Percentiles rank a stretch among this genome's conserved stretches.
Evolutionary conservation across 2,888 invertebrate species (phyloP).

Genomic region (Aphidoletes aphidimyza): DNA sequence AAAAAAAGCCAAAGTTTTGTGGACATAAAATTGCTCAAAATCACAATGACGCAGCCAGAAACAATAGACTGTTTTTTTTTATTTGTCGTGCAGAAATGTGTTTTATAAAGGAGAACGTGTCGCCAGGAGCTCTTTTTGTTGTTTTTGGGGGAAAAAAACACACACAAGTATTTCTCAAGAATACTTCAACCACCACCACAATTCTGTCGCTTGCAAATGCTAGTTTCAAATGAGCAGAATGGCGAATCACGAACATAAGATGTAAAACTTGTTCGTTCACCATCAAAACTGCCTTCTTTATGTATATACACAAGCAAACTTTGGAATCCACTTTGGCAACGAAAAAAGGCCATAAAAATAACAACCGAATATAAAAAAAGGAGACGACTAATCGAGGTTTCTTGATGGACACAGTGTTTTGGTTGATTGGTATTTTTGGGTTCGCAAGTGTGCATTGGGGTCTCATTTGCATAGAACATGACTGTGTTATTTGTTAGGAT

Average conservation of each 20-base stretch:
- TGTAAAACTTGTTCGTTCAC: too few species aligned
- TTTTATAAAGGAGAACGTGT: not conserved
- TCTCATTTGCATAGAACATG: conserved; percentile 24
- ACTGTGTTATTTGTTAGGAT: not conserved
- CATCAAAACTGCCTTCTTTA: too few species aligned
- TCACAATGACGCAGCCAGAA: not conserved
- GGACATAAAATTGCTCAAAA: not conserved
- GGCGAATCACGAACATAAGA: not conserved
- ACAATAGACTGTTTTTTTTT: not conserved
- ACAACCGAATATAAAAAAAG: too few species aligned
- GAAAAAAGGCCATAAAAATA: not conserved
- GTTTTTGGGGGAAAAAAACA: not conserved
- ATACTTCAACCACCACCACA: not conserved
- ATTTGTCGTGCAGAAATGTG: too few species aligned
- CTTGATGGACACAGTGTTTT: not conserved
- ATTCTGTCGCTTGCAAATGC: not conserved
- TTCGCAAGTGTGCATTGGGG: not conserved
- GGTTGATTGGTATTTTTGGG: not conserved
- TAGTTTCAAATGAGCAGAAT: not conserved
- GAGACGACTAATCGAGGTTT: not conserved
- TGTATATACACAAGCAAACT: too few species aligned
- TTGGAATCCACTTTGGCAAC: too few species aligned
- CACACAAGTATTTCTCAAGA: not conserved
- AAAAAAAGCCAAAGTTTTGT: not conserved
- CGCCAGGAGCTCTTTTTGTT: not conserved